Percentiles rank a stretch among this genome's conserved stretches.
Evolutionary conservation across 2,888 invertebrate genomes (phyloP).

Genomic region (Odontothrips loti): DNA sequence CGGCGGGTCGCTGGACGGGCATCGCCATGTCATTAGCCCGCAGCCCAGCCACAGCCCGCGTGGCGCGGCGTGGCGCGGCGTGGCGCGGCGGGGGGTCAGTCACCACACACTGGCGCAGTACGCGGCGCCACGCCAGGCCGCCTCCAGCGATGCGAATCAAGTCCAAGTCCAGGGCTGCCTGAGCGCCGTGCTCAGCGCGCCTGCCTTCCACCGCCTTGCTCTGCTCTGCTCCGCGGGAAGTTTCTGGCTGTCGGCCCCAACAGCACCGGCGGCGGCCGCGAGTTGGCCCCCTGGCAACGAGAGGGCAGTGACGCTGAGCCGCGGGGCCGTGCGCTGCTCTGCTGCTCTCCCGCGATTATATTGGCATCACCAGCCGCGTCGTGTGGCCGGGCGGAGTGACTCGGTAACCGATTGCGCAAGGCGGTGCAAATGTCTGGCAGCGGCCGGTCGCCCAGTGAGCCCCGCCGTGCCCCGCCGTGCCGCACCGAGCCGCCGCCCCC

Average conservation of each 20-base stretch:
- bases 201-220: too few species aligned
- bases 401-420: background rate
- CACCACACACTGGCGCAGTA: conserved; percentile 13
- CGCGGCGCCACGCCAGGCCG: background rate
- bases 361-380: background rate
- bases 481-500: background rate
- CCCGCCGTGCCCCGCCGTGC: too few species aligned
- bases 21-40: conserved; percentile 4
- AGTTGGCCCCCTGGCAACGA: too few species aligned
- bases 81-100: conserved; percentile 2
- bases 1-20: background rate
- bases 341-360: background rate
- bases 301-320: too few species aligned
- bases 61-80: background rate
- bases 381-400: background rate
- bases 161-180: background rate
- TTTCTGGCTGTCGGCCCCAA: too few species aligned
- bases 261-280: too few species aligned
- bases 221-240: too few species aligned
- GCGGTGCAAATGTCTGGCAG: background rate
- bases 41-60: background rate
- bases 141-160: conserved; percentile 2
- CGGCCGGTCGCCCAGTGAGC: too few species aligned
- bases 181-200: background rate
- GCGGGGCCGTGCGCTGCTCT: too few species aligned